Base-by-base conservation (phyloP, 2,888 invertebrate genomes). In the Meganola albula region DNA sequence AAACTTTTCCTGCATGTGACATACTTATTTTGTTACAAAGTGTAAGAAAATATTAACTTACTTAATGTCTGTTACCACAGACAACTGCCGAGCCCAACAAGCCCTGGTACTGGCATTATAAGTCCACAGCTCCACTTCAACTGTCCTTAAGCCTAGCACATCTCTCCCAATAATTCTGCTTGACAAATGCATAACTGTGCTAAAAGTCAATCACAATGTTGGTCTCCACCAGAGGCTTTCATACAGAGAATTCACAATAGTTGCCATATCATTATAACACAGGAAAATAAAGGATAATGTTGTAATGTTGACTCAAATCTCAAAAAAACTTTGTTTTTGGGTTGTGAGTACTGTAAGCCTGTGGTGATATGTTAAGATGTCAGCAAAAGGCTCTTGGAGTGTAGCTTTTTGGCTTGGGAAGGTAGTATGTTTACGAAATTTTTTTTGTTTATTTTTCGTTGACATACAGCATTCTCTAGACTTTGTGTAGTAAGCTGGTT, bases 391-490 rank as follows among this genome's bases (percentile, higher is more conserved):
- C 74, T 72, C 62, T 78, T 64, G 50, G 73, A 75, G 78, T 59
- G 66, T 69, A 74, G 58, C 68, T 56, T 45, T 39, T 50, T 58
- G 56, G 58, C 55, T 64, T 69, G 84, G 79, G 85, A 79, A 76
- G 58, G 53, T 68, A 58, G 69, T 82, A 76, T 82, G 80, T 48
- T 63, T 68, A 66, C 59, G 71, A 76, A 61, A 27, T 10, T 34
- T 8, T 7, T 48, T 63, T n/a, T n/a, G 3, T 3, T 7, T 2
- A 3, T 20, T 20, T 20, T 68, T 83, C 67, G 67, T 74, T 65
- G 58, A 54, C 78, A 76, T 83, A 76, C 54, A 46, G 68, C 58
- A 63, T 82, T 82, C 84, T 84, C 82, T 75, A 74, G 76, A 79
- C 79, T 75, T 68, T 68, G 64, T 77, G 74, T 65, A 64, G 63